phyloP scores from a whole-genome alignment of 1,140 invertebrate species.

The Cotesia typhae region DNA sequence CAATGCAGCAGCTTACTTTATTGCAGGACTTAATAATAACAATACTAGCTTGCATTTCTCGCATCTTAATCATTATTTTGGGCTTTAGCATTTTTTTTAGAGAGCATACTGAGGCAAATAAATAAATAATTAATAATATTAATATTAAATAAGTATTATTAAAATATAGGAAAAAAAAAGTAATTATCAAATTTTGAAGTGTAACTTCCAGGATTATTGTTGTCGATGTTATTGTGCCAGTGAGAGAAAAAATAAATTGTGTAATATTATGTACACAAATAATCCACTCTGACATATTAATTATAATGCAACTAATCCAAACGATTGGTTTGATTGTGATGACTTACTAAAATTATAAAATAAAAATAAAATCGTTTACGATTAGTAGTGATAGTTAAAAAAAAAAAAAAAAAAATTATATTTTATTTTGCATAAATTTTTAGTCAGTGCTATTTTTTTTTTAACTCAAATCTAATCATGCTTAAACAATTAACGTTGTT shows the following conservation, averaged over 20 bases:
- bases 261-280: conserved; percentile 31
- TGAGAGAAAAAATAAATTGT: conserved; percentile 28
- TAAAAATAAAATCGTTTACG: conserved; percentile 12
- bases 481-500: too few relatives aligned
- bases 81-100: neutral
- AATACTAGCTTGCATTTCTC: neutral
- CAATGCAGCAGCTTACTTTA: too few relatives aligned
- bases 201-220: conserved; percentile 29
- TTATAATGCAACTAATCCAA: neutral
- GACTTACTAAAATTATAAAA: neutral
- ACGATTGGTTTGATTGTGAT: conserved; percentile 28
- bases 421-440: too few relatives aligned
- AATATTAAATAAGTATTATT: conserved; percentile 43
- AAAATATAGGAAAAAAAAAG: conserved; percentile 7
- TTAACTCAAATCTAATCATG: too few relatives aligned
- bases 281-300: neutral
- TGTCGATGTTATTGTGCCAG: conserved; percentile 39
- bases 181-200: conserved; percentile 26
- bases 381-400: neutral
- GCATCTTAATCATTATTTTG: conserved; percentile 5
- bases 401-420: too few relatives aligned
- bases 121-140: conserved; percentile 35
- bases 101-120: conserved; percentile 30
- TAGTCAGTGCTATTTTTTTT: too few relatives aligned
- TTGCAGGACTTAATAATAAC: neutral